phyloP scores from a whole-genome alignment of 2,113 vertebrate species.

The Peromyscus polionotus region DNA sequence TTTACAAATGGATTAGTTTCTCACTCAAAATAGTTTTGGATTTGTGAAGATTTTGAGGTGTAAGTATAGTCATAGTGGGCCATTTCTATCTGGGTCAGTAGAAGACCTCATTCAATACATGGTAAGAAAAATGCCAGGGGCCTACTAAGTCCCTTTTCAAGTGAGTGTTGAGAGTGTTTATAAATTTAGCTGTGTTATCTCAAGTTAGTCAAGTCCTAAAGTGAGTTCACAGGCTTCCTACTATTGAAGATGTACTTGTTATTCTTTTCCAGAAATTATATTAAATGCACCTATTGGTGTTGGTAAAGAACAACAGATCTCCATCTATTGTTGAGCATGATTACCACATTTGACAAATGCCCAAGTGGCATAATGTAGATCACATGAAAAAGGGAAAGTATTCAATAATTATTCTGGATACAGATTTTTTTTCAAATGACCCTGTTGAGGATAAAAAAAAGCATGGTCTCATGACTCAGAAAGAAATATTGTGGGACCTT shows the following conservation, averaged over 20 bases:
- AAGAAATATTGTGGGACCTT: neutral
- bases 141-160: neutral
- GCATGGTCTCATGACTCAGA: neutral
- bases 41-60: neutral
- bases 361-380: neutral
- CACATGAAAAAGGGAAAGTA: neutral
- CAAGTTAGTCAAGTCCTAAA: neutral
- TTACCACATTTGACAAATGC: neutral
- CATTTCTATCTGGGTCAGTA: neutral
- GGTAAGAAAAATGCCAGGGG: neutral
- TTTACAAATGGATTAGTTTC: neutral
- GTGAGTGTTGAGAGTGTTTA: neutral
- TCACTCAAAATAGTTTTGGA: neutral
- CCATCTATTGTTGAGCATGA: accelerated
- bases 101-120: neutral
- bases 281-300: neutral
- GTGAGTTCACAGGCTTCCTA: neutral
- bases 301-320: neutral
- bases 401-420: neutral
- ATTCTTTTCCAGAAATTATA: neutral
- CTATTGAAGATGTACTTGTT: neutral
- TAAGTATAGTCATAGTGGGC: neutral
- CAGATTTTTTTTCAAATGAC: neutral
- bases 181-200: neutral
- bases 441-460: neutral